Evolutionary conservation across 2,113 vertebrate species (phyloP).

Genomic region (Chrysemys picta): DNA sequence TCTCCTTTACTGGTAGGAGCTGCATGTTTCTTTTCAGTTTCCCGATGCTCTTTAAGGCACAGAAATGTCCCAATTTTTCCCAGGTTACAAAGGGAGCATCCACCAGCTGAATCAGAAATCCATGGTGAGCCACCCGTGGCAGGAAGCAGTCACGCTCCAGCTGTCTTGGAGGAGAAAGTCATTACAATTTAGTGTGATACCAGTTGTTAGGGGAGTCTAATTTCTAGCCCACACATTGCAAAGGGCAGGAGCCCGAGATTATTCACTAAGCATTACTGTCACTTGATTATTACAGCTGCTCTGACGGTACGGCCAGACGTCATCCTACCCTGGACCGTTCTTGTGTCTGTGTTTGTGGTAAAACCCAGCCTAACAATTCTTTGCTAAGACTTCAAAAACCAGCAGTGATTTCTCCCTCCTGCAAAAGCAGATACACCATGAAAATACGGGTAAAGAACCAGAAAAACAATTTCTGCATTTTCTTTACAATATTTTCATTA

Average conservation of each 20-base stretch:
- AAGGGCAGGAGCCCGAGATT: not conserved
- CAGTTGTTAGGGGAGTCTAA: not conserved
- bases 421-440: too few species aligned
- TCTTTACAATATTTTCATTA: not conserved
- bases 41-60: not conserved
- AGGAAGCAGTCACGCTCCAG: not conserved
- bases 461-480: not conserved
- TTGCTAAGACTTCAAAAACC: not conserved
- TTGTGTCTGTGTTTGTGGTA: accelerated
- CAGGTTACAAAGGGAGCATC: accelerated
- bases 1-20: not conserved
- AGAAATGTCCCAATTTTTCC: not conserved
- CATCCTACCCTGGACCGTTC: not conserved
- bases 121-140: not conserved
- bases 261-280: accelerated
- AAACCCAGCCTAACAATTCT: not conserved
- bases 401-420: not conserved
- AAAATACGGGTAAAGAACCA: accelerated
- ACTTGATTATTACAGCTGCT: accelerated
- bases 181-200: not conserved
- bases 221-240: not conserved
- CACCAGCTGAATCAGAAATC: not conserved
- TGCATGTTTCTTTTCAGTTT: not conserved
- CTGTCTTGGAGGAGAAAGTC: accelerated
- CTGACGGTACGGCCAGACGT: not conserved